Base-by-base conservation (phyloP, 2,888 invertebrate genomes). In the Gortyna flavago region DNA sequence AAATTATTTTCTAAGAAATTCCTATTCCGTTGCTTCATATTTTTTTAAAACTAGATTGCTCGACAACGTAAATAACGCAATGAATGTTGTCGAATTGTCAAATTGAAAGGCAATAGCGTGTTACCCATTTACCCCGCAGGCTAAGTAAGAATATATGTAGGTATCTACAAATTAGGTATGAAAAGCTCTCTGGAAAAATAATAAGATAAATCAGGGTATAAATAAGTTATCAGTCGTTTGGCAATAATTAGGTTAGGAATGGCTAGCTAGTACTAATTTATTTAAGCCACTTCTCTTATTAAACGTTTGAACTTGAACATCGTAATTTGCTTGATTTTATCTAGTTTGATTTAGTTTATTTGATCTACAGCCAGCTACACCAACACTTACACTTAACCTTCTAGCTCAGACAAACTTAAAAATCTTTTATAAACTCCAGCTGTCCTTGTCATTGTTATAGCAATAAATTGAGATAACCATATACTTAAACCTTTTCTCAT, bases 131-230 rank as follows among this genome's bases (percentile, higher is more conserved):
- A 51, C 1, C 11, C 1, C 11, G 1, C 6, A 18, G 9, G 25
- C 16, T 44, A 35, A 3, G 5, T 57, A 5, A n/a, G 1, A 68
- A 29, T 48, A 32, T 48, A 51, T 13, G 3, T 44, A 18, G 25
- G 25, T 1, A 5, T 32, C 18, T 21, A 32, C 51, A 41, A 11
- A 62, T 62, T 13, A 67, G 21, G 44, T n/a, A n/a, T 8, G 0
- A n/a, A 21, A 73, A 64, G 8, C 1, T 35, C 44, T 76, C 57
- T 13, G 41, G 11, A 41, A 62, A 54, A 62, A n/a, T 25, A 21
- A 8, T 21, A 66, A 78, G 1, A 41, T 62, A 38, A 78, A 67
- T 44, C 9, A 80, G 21, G 3, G 18, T 25, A 32, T 68, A 80
- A 29, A 41, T 51, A 32, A 77, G 11, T 67, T 44, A 25, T 21